Evolutionary conservation across 2,888 invertebrate genomes (phyloP).

Genomic region (Drosophila helvetica): DNA sequence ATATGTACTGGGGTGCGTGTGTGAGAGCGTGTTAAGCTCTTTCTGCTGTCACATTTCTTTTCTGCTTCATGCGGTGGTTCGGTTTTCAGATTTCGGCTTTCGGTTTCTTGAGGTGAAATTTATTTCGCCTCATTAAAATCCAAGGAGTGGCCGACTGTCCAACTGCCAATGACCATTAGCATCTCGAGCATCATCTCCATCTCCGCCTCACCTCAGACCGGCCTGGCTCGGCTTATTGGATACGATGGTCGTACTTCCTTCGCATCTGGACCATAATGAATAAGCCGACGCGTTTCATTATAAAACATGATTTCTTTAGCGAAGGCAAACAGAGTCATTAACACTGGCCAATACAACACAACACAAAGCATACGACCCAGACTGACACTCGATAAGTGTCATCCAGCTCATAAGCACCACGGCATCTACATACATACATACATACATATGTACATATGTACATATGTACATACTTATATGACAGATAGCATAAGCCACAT

Average conservation of each 20-base stretch:
- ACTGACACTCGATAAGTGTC: conserved; percentile 37
- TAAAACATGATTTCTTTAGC: conserved; percentile 54
- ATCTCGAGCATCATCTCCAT: conserved; percentile 1
- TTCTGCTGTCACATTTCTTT: conserved; percentile 67
- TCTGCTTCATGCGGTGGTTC: conserved; percentile 37
- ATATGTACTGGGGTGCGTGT: conserved; percentile 4
- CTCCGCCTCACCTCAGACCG: conserved; percentile 1
- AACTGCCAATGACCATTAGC: conserved; percentile 32
- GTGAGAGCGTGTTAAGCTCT: conserved; percentile 47
- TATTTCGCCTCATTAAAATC: conserved; percentile 39
- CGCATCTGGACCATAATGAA: conserved; percentile 36
- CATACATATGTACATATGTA: background rate
- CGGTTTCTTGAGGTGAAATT: conserved; percentile 68
- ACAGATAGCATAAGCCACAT: background rate
- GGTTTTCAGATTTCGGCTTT: conserved; percentile 44
- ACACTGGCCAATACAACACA: background rate
- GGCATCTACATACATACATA: background rate
- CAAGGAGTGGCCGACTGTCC: conserved; percentile 51
- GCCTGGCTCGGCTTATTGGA: conserved; percentile 13
- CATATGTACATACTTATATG: background rate
- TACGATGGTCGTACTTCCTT: conserved; percentile 25
- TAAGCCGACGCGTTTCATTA: conserved; percentile 46
- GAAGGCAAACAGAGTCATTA: conserved; percentile 60
- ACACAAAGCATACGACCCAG: background rate
- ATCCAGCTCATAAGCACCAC: conserved; percentile 18